A percentile compares a stretch with the other conserved stretches of the same genome.
Conservation (phyloP, 2,113 vertebrate genomes). For the Perognathus longimembris region DNA sequence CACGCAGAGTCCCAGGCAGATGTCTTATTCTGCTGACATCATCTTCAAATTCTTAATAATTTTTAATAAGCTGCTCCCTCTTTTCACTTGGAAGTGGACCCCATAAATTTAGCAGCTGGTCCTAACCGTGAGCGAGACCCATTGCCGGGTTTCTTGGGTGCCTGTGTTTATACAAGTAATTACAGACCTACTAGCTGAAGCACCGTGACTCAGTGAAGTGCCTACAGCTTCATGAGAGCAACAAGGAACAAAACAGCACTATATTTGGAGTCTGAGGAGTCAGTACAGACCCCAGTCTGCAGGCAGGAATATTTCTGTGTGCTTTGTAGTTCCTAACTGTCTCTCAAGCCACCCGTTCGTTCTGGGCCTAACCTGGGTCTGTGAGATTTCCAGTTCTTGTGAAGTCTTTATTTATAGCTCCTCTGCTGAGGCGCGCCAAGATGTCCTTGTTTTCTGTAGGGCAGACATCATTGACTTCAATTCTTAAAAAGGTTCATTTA, state of each 20-base stretch:
- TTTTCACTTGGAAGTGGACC: background rate
- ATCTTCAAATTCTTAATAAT: background rate
- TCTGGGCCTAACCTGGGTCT: background rate
- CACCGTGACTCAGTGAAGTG: background rate
- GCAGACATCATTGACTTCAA: background rate
- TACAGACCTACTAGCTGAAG: background rate
- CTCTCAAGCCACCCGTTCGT: background rate
- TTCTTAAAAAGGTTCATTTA: slow-evolving; percentile 34
- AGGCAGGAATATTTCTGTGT: background rate
- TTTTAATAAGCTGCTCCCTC: background rate
- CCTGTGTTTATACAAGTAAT: slow-evolving; percentile 38
- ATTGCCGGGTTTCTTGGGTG: background rate
- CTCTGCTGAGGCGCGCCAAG: background rate
- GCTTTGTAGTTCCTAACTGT: background rate
- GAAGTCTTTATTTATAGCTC: background rate
- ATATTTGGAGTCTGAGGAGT: background rate
- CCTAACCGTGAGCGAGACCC: background rate
- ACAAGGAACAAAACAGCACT: background rate
- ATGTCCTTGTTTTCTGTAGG: background rate
- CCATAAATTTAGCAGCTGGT: background rate
- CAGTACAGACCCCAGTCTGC: background rate
- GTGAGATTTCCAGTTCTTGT: background rate
- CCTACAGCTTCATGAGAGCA: background rate
- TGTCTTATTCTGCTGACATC: background rate
- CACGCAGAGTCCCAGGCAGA: background rate